Evolutionary conservation across 2,888 invertebrate genomes (phyloP).

Genomic region (Capitulum mitella): DNA sequence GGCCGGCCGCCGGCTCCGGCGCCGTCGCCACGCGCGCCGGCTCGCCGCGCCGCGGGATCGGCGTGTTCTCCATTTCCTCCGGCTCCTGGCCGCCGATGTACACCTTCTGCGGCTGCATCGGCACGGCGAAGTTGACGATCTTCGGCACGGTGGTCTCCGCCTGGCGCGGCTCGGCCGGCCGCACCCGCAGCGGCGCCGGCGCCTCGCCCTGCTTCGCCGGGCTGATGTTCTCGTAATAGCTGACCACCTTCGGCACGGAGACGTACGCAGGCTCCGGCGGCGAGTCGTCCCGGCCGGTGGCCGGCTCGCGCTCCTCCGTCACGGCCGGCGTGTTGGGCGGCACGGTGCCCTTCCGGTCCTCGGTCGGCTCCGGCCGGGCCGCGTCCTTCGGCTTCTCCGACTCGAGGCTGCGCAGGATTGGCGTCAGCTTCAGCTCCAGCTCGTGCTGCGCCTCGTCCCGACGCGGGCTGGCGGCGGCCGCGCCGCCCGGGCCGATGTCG

Average conservation of each 20-base stretch:
- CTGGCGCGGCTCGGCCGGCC: no score
- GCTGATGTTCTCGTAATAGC: not conserved
- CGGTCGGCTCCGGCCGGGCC: not conserved
- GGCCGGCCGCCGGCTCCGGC: constrained; percentile 4
- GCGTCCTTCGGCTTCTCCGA: not conserved
- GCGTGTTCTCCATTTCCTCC: not conserved
- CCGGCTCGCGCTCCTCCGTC: not conserved
- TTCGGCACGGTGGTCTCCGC: not conserved
- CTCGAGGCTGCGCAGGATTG: not conserved
- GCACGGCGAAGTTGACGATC: constrained; percentile 3
- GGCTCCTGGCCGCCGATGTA: not conserved
- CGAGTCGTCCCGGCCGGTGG: not conserved
- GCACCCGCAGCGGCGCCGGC: not conserved
- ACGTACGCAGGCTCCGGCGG: not conserved
- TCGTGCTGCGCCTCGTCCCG: not conserved
- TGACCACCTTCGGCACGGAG: constrained; percentile 1
- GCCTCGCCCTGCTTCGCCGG: not conserved
- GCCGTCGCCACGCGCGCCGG: not conserved
- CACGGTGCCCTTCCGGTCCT: constrained; percentile 15
- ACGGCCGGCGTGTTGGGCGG: constrained; percentile 11
- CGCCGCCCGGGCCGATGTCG: not conserved
- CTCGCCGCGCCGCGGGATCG: not conserved
- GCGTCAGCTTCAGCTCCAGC: not conserved
- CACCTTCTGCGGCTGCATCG: constrained; percentile 9
- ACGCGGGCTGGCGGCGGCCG: not conserved